Evolutionary conservation across 2,888 invertebrate genomes (phyloP).

Genomic region (Thereva nobilitata): DNA sequence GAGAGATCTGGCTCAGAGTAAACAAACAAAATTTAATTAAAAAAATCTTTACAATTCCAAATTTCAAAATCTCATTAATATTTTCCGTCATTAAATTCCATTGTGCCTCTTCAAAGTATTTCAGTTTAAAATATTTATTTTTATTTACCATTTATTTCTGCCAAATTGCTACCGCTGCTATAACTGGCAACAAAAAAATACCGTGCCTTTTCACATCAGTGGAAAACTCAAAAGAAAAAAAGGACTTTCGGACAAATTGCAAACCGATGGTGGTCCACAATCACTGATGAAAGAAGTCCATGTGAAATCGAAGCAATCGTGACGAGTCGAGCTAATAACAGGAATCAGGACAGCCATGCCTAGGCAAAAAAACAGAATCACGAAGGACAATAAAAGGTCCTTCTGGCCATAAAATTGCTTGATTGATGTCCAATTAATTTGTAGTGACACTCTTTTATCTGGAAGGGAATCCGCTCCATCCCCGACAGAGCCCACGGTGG

Average conservation of each 20-base stretch:
- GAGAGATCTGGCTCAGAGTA: no score
- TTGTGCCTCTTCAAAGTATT: no score
- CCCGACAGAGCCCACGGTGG: background rate
- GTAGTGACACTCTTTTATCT: conserved; percentile 38
- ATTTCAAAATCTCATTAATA: no score
- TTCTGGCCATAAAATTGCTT: conserved; percentile 39
- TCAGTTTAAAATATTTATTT: no score
- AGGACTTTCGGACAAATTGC: background rate
- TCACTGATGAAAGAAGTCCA: conserved; percentile 30
- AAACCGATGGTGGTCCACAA: conserved; percentile 28
- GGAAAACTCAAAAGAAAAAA: background rate
- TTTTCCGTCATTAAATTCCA: no score
- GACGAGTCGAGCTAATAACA: conserved; percentile 19
- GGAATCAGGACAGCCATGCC: conserved; percentile 27
- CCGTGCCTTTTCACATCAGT: no score
- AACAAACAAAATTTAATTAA: no score
- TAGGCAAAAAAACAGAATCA: conserved; percentile 23
- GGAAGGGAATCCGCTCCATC: conserved; percentile 15
- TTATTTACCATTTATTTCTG: no score
- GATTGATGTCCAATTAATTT: conserved; percentile 41
- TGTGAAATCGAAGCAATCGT: conserved; percentile 21
- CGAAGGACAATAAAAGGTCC: conserved; percentile 36
- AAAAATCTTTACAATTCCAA: no score
- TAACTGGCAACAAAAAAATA: no score
- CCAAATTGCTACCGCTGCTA: no score